A percentile compares a stretch with the other conserved stretches of the same genome.
Conservation (phyloP, 2,113 vertebrate species). For the Silurus glanis region DNA sequence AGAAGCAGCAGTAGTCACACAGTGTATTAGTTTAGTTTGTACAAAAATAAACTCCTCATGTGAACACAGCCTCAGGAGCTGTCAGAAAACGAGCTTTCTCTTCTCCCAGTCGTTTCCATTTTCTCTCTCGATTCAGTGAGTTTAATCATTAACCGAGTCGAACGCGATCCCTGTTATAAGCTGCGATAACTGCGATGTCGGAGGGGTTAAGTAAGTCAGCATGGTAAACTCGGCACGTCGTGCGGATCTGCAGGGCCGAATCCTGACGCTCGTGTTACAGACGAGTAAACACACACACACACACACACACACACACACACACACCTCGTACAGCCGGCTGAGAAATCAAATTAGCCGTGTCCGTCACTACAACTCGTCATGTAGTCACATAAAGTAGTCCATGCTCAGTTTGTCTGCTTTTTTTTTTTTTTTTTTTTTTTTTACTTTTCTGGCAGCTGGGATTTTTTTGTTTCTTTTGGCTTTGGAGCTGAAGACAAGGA, state of each 20-base stretch:
- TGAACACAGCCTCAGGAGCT: neutral
- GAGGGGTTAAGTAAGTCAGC: neutral
- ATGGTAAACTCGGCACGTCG: neutral
- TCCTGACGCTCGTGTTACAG: neutral
- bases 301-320: neutral
- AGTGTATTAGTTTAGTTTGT: neutral
- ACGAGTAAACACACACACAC: neutral
- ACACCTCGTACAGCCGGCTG: neutral
- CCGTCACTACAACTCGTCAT: neutral
- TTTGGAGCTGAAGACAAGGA: neutral
- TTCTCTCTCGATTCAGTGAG: neutral
- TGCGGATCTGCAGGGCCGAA: neutral
- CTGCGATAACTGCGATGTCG: neutral
- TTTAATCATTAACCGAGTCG: constrained; percentile 17
- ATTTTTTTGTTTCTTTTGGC: neutral
- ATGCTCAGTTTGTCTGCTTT: neutral
- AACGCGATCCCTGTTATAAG: neutral
- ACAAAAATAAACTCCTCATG: neutral
- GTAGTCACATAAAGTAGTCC: neutral
- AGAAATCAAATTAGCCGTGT: neutral
- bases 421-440: neutral
- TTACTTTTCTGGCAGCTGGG: neutral
- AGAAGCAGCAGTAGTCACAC: neutral
- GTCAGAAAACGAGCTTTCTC: neutral
- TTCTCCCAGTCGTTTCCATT: neutral